Percentiles rank a stretch among this genome's conserved stretches.
These are phyloP conservation scores for Himalopsyche anomala DNA, from an alignment of 2,888 invertebrate species.

Conservation along the genomic window DNA sequence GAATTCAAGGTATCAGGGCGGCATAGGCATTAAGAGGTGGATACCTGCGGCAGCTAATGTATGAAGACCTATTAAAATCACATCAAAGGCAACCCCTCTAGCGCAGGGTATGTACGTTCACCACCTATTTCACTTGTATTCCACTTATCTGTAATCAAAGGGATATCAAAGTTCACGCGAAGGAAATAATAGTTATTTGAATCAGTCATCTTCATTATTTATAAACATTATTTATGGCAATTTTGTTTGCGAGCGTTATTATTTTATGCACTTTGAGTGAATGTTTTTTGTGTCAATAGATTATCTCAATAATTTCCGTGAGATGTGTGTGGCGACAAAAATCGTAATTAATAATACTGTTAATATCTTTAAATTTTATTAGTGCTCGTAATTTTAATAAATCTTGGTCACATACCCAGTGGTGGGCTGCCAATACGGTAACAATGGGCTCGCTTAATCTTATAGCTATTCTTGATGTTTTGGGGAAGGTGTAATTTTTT, in stretches of 20 bases:
- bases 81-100: conserved; percentile 56
- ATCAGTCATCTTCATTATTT: conserved; percentile 28
- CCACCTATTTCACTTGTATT: conserved; percentile 12
- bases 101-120: not conserved
- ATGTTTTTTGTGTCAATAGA: conserved; percentile 2
- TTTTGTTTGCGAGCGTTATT: not conserved
- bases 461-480: too few species aligned
- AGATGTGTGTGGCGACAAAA: not conserved
- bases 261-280: not conserved
- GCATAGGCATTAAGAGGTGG: conserved; percentile 52
- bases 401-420: too few species aligned
- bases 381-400: too few species aligned
- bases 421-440: too few species aligned
- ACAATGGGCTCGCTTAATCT: too few species aligned
- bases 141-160: conserved; percentile 46
- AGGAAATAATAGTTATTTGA: not conserved
- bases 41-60: conserved; percentile 33
- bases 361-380: too few species aligned
- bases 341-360: too few species aligned
- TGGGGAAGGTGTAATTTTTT: too few species aligned
- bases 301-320: not conserved
- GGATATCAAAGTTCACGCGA: conserved; percentile 41
- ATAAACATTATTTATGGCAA: not conserved
- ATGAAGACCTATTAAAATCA: conserved; percentile 59
- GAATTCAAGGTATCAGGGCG: conserved; percentile 39